These are phyloP conservation scores for Noctuana brunneofusca DNA, from an alignment of 2,888 invertebrate species.

Conservation along the genomic window DNA sequence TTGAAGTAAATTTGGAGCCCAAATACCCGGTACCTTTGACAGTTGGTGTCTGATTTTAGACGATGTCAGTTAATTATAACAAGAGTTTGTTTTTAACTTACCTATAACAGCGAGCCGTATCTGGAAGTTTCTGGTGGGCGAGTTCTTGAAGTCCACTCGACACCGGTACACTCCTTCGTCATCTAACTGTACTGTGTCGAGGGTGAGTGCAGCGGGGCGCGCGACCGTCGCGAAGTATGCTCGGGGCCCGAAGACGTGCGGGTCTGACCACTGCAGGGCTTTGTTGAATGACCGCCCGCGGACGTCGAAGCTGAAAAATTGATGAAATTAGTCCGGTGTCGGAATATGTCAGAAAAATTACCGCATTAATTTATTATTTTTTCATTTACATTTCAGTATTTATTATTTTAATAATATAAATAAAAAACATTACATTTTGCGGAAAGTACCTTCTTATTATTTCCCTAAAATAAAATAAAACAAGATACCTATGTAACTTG, in stretches of 20 bases:
- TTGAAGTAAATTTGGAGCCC: too few relatives aligned
- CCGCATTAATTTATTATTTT: too few relatives aligned
- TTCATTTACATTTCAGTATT: too few relatives aligned
- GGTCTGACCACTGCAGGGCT: constrained; percentile 92
- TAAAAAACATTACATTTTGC: too few relatives aligned
- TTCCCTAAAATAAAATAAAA: too few relatives aligned
- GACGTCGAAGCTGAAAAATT: constrained; percentile 90
- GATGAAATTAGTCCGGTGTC: background rate
- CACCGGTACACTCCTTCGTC: constrained; percentile 95
- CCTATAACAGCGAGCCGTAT: constrained; percentile 95
- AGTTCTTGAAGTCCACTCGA: constrained; percentile 94
- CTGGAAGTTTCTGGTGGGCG: constrained; percentile 93
- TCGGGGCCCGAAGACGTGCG: constrained; percentile 91
- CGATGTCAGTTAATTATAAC: background rate
- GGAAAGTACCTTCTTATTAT: too few relatives aligned
- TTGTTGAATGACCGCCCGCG: constrained; percentile 91
- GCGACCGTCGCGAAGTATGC: constrained; percentile 93
- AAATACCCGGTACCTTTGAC: too few relatives aligned
- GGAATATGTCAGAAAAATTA: too few relatives aligned
- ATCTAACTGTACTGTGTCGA: constrained; percentile 92
- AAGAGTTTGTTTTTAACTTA: constrained; percentile 74
- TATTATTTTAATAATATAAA: too few relatives aligned
- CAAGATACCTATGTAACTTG: too few relatives aligned
- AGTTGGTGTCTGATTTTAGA: too few relatives aligned
- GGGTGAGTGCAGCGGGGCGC: constrained; percentile 90